Evolutionary conservation across 2,113 vertebrate genomes (phyloP).

Genomic region (Pomatostomus ruficeps): DNA sequence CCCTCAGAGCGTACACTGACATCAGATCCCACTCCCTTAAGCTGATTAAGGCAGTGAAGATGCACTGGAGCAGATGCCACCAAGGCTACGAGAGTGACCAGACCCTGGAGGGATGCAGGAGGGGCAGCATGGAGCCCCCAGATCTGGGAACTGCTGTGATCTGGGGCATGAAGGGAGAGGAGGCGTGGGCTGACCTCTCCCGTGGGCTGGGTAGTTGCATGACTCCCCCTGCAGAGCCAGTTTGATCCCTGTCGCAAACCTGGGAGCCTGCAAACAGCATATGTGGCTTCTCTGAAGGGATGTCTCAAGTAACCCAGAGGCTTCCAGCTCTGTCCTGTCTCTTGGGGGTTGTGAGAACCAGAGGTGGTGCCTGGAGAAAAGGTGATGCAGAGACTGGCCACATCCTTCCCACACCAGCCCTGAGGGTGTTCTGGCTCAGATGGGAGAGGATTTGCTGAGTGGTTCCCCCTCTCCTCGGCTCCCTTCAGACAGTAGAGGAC

Average conservation of each 20-base stretch:
- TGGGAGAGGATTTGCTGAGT: background rate
- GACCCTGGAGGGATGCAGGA: background rate
- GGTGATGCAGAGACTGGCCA: background rate
- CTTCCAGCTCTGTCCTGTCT: background rate
- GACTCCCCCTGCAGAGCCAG: fast-evolving
- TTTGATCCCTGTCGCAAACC: background rate
- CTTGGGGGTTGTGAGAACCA: background rate
- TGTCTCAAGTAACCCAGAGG: background rate
- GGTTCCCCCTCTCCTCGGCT: background rate
- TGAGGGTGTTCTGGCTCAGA: background rate
- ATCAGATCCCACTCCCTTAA: constrained; percentile 9
- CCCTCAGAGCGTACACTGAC: background rate
- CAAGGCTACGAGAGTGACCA: background rate
- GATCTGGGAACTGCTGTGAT: background rate
- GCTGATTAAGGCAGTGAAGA: constrained; percentile 2
- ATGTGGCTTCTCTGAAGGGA: background rate
- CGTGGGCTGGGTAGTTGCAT: background rate
- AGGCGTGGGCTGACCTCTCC: background rate
- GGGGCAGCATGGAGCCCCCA: background rate
- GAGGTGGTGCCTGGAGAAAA: background rate
- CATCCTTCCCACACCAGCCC: background rate
- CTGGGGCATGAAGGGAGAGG: background rate
- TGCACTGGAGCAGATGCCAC: background rate
- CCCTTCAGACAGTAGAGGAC: background rate
- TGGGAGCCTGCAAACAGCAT: background rate